Base-by-base conservation (phyloP, 1,140 invertebrate genomes). In the Drosophila pseudoobscura region DNA sequence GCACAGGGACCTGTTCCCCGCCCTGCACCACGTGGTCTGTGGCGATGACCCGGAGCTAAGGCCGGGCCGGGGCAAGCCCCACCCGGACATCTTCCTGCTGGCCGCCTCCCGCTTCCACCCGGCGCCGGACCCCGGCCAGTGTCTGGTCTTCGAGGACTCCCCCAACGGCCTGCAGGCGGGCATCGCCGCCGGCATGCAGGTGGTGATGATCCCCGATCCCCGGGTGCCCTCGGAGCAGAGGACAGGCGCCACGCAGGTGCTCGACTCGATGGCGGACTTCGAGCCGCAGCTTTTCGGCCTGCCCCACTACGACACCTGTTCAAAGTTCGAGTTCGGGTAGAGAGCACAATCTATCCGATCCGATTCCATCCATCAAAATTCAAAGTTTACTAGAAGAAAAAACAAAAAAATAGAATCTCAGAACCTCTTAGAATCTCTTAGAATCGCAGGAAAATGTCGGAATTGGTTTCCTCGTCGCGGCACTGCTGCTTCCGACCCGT, bases 91-190 rank as follows among this genome's bases (percentile, higher is more conserved):
- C 85, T 99, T 98, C 91, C 90, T 97, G 3, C 94, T 98, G 1
- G 96, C 96, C 53, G 97, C 97, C 6, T 93, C 94, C 1, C 93
- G 97, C 66, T 99, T 99, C 90, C 91, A 93, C 1, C 94, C 96
- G 55, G 94, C 93, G 44, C 95, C 96, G 5, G 80, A 94, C 39
- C 94, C 95, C n/a, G 93, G 94, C 41, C 93, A 94, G 94, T 97
- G 97, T 82, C 92, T 99, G 43, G 97, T 98, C 0, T 97, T 99
- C 91, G 98, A 99, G 92, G 98, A 99, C 92, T 96, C 97, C 0
- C 95, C 96, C 2, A 97, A 97, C 91, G 98, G 98, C 6, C 95
- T 98, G 0, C 92, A 93, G 63, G 96, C 95, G 6, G 97, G 94
- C 0, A 59, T 94, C 8, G 93, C 93, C 22, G 97, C 98, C 2